Conservation (phyloP, 2,113 vertebrate species). For the Bos indicus region DNA sequence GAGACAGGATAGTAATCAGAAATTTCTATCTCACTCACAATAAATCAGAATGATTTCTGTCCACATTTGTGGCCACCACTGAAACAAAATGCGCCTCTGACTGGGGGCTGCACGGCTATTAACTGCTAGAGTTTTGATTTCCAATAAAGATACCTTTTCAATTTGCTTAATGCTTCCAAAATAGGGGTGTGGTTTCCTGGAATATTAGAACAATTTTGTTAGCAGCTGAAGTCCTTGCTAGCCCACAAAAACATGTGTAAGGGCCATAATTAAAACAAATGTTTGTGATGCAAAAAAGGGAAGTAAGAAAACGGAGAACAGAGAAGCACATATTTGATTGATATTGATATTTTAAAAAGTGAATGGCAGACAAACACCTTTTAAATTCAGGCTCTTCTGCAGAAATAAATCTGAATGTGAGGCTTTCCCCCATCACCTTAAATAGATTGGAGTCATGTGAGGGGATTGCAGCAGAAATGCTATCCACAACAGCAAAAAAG, state of each 20-base stretch:
- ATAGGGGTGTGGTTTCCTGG: slow-evolving; percentile 58
- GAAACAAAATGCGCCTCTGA: slow-evolving; percentile 49
- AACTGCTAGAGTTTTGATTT: slow-evolving; percentile 60
- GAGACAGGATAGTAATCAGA: slow-evolving; percentile 80
- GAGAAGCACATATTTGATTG: not conserved
- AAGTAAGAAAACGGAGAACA: not conserved
- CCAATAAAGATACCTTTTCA: slow-evolving; percentile 56
- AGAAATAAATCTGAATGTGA: not conserved
- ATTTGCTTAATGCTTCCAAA: slow-evolving; percentile 40
- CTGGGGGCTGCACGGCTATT: slow-evolving; percentile 37
- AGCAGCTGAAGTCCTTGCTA: slow-evolving; percentile 41
- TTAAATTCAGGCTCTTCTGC: not conserved
- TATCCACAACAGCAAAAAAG: slow-evolving; percentile 37
- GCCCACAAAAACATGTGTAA: slow-evolving; percentile 42
- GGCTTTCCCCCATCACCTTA: not conserved
- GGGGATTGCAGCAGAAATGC: not conserved
- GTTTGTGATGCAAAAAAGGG: not conserved
- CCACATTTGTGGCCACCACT: slow-evolving; percentile 51
- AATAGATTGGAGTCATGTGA: not conserved
- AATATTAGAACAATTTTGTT: slow-evolving; percentile 53
- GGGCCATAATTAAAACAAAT: slow-evolving; percentile 35
- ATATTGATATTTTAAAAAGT: not conserved
- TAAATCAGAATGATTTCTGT: slow-evolving; percentile 78
- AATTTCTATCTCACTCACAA: slow-evolving; percentile 75
- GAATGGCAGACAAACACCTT: not conserved